Percentiles rank a stretch among this genome's conserved stretches.
Evolutionary conservation across 2,113 vertebrate genomes (phyloP).

Genomic region (Lota lota): DNA sequence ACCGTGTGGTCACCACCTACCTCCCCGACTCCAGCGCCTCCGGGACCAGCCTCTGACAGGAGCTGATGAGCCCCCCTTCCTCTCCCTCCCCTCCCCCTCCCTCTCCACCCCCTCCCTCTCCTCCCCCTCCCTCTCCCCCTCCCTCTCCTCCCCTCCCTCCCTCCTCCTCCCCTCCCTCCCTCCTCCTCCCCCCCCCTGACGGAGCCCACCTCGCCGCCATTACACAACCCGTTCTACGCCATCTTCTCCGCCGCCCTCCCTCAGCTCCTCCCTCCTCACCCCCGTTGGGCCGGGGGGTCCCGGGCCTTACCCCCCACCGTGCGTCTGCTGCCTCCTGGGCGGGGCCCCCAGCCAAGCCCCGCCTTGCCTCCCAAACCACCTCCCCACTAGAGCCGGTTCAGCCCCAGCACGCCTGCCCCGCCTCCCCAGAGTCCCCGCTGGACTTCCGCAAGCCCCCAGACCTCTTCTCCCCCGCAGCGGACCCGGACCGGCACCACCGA

Average conservation of each 20-base stretch:
- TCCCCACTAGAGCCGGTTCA: constrained; percentile 22
- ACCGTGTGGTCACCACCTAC: constrained; percentile 89
- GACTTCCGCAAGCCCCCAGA: constrained; percentile 38
- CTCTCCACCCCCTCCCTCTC: constrained; percentile 36
- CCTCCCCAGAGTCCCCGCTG: constrained; percentile 16
- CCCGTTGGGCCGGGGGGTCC: background rate
- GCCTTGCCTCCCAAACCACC: background rate
- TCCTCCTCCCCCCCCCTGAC: constrained; percentile 41
- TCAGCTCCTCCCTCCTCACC: constrained; percentile 22
- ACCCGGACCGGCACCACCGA: background rate
- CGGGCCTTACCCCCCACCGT: constrained; percentile 53
- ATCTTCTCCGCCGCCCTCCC: no score
- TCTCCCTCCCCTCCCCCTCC: constrained; percentile 45
- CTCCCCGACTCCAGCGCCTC: constrained; percentile 92
- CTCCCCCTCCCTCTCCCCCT: constrained; percentile 20
- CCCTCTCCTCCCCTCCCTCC: background rate
- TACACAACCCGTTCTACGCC: background rate
- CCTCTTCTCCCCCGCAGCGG: constrained; percentile 28
- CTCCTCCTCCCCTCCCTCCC: no score
- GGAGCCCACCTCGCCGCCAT: background rate
- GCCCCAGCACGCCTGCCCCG: background rate
- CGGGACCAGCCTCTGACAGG: constrained; percentile 96
- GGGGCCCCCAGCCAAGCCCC: constrained; percentile 29
- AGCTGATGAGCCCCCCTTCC: constrained; percentile 70
- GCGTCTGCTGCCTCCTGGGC: constrained; percentile 42